Percentiles rank a stretch among this genome's conserved stretches.
Conservation (phyloP, 92 coral and sea anemone species). For the Bergia puertoricense region DNA sequence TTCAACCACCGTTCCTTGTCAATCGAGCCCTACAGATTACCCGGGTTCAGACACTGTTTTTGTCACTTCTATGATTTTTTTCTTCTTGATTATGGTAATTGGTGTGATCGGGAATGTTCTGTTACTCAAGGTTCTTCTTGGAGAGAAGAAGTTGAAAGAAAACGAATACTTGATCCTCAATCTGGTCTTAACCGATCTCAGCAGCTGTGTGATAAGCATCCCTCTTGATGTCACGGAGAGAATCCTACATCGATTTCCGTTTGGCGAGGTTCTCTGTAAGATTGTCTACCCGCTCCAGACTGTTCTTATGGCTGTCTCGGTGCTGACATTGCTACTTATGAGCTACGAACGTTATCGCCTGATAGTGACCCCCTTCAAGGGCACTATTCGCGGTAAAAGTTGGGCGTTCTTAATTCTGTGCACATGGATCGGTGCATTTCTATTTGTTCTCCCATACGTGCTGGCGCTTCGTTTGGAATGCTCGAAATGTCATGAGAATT, state of each 20-base stretch:
- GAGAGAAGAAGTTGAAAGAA: slow-evolving; percentile 44
- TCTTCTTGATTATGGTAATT: slow-evolving; percentile 39
- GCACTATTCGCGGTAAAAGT: slow-evolving; percentile 41
- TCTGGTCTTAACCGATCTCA: slow-evolving; percentile 49
- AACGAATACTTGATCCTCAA: slow-evolving; percentile 59
- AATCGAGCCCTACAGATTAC: background rate
- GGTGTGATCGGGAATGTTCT: slow-evolving; percentile 43
- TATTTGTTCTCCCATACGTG: slow-evolving; percentile 61
- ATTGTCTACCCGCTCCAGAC: slow-evolving; percentile 76
- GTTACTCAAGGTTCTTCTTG: slow-evolving; percentile 32
- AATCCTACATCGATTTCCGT: slow-evolving; percentile 59
- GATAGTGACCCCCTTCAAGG: slow-evolving; percentile 76
- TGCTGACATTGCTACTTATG: slow-evolving; percentile 67
- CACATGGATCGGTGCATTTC: slow-evolving; percentile 58
- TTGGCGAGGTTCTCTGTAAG: slow-evolving; percentile 65
- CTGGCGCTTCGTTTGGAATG: slow-evolving; percentile 48
- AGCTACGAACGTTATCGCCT: slow-evolving; percentile 69
- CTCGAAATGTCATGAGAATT: slow-evolving; percentile 50
- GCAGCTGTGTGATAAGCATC: slow-evolving; percentile 51
- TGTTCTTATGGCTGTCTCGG: slow-evolving; percentile 61
- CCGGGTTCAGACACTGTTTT: background rate
- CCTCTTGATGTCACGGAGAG: slow-evolving; percentile 74
- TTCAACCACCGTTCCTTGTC: background rate
- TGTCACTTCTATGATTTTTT: slow-evolving; percentile 12
- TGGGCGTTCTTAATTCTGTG: slow-evolving; percentile 52